Percentiles rank a stretch among this genome's conserved stretches.
Evolutionary conservation across 1,140 invertebrate genomes (phyloP).

Genomic region (Drosophila neocordata): DNA sequence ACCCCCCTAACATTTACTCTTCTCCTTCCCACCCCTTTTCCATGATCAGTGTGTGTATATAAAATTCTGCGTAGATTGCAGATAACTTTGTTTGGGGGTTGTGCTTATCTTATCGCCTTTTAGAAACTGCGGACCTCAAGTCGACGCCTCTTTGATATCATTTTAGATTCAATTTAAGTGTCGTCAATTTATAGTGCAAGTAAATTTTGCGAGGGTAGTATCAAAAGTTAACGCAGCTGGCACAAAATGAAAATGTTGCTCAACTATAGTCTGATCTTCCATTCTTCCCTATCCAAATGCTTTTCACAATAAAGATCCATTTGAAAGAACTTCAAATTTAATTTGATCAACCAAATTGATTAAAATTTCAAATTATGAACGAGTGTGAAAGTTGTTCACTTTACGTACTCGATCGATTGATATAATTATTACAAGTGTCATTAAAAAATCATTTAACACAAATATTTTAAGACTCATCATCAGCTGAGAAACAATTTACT

Average conservation of each 20-base stretch:
- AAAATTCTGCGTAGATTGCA: slow-evolving; percentile 67
- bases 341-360: too few relatives aligned
- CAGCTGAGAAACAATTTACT: slow-evolving; percentile 14
- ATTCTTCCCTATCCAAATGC: background rate
- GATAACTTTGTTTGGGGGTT: slow-evolving; percentile 66
- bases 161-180: slow-evolving; percentile 32
- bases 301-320: background rate
- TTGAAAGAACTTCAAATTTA: too few relatives aligned
- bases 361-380: too few relatives aligned
- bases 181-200: slow-evolving; percentile 40
- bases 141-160: slow-evolving; percentile 11
- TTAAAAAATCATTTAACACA: background rate
- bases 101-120: slow-evolving; percentile 55
- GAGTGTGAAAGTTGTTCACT: too few relatives aligned
- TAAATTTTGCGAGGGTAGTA: slow-evolving; percentile 21
- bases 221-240: slow-evolving; percentile 5
- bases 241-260: too few relatives aligned
- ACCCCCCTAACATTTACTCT: too few relatives aligned
- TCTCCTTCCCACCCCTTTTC: background rate
- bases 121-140: slow-evolving; percentile 29
- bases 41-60: slow-evolving; percentile 3
- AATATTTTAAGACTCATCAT: background rate
- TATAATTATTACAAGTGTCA: background rate
- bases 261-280: too few relatives aligned
- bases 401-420: background rate